Base-by-base conservation (phyloP, 2,888 invertebrate genomes). In the Synergus itoensis region DNA sequence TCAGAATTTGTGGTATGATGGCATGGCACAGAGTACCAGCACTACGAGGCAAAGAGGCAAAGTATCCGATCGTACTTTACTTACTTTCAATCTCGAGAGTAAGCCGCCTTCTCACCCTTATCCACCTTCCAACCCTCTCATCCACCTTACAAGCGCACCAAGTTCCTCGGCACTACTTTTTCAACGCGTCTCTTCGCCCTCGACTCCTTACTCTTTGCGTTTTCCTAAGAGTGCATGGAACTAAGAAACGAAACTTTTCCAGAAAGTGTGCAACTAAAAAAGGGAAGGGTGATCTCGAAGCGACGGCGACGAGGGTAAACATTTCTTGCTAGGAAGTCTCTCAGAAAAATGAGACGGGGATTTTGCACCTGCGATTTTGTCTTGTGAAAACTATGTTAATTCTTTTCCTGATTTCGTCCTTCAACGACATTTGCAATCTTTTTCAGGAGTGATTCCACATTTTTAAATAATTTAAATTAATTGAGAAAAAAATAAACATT, bases 31-130 rank as follows among this genome's bases (percentile, higher is more conserved):
- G 80, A 82, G 62, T 82, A 81, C 81, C 81, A 81, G 73, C 79
- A 80, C 80, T 80, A 81, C 80, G 81, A 80, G 77, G 79, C 80
- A 79, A 64, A 79, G 63, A 75, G 81, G 81, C 79, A 75, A 77
- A 77, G 83, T 67, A 84, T 84, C 84, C 81, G 80, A 84, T 82
- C 82, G 81, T 82, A 83, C 84, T 80, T 84, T 83, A 82, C 79
- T 76, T 75, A 76, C 84, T 84, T 82, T 78, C 84, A 83, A 84
- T 84, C 84, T 83, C 78, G 83, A 84, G 80, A 84, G 84, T 83
- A 81, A 84, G 81, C 81, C 69, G 79, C 79, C 73, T 73, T 57
- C 53, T 57, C 53, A 48, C 36, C 73, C 73, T 53, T n/a, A 73
- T 57, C 28, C 14, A 28, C 62, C 28, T 73, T n/a, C 28, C 28